These are phyloP conservation scores for Chrysaora quinquecirrha DNA, from an alignment of 30 jellyfish, hydroid and myxozoan species.

Conservation along the genomic window DNA sequence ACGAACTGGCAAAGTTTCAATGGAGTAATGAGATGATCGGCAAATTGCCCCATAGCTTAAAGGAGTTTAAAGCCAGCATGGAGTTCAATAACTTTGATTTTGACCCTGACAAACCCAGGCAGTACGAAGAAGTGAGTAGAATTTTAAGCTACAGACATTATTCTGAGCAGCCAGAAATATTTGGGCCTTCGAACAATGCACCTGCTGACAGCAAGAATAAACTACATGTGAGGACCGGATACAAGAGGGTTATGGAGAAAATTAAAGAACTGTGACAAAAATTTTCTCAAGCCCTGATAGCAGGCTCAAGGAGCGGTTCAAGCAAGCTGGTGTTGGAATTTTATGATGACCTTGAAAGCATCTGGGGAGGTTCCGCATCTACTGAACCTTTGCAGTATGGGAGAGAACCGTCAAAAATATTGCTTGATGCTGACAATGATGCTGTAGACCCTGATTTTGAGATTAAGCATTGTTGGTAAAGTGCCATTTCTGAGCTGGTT, in stretches of 20 bases:
- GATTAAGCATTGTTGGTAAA: background rate
- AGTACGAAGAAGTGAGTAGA: no score
- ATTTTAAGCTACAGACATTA: no score
- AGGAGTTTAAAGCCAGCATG: no score
- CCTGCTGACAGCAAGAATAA: conserved; percentile 15
- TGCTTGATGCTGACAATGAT: conserved; percentile 13
- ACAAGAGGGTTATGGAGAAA: conserved; percentile 26
- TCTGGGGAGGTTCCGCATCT: conserved; percentile 13
- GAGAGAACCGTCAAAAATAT: conserved; percentile 15
- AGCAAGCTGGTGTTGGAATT: conserved; percentile 32
- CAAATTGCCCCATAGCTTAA: no score
- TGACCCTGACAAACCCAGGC: no score
- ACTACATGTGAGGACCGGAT: conserved; percentile 3
- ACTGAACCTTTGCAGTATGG: conserved; percentile 39
- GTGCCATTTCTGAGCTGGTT: conserved; percentile 1
- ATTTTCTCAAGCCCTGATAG: conserved; percentile 28
- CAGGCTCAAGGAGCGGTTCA: conserved; percentile 36
- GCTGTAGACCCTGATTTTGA: background rate
- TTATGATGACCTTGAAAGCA: background rate
- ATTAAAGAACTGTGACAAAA: conserved; percentile 20
- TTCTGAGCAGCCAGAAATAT: no score
- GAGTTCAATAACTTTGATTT: no score
- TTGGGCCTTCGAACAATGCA: no score
- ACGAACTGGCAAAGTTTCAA: no score
- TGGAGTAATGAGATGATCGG: no score